Evolutionary conservation across 2,888 invertebrate genomes (phyloP).

Genomic region (Cosmia pyralina): DNA sequence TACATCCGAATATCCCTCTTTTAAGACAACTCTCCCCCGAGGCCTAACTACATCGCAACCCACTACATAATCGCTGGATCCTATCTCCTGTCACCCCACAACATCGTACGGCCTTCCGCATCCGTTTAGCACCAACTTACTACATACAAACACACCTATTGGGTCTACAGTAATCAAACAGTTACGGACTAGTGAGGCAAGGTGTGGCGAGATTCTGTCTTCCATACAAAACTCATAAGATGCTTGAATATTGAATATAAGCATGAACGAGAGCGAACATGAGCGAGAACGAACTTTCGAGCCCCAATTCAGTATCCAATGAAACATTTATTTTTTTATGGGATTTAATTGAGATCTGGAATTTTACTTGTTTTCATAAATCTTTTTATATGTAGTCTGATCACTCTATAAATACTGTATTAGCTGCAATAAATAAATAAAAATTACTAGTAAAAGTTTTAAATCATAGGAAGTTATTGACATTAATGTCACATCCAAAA

Average conservation of each 20-base stretch:
- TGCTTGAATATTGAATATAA: constrained; percentile 4
- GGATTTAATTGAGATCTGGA: too few species aligned
- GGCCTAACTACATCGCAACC: not conserved
- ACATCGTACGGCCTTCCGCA: constrained; percentile 27
- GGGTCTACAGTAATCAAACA: constrained; percentile 33
- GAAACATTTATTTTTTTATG: too few species aligned
- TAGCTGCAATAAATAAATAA: too few species aligned
- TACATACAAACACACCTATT: constrained; percentile 50
- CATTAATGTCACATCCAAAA: not conserved
- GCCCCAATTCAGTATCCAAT: not conserved
- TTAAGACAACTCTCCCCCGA: constrained; percentile 5
- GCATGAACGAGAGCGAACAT: too few species aligned
- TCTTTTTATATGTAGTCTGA: not conserved
- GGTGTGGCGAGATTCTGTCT: constrained; percentile 37
- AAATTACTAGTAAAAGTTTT: not conserved
- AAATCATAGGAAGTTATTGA: not conserved
- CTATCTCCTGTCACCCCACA: not conserved
- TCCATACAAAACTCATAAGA: constrained; percentile 30
- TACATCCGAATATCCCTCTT: not conserved
- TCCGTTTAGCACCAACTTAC: constrained; percentile 77
- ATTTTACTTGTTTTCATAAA: not conserved
- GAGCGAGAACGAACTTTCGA: not conserved
- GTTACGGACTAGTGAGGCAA: constrained; percentile 58
- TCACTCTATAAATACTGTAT: too few species aligned
- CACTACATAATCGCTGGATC: not conserved